Evolutionary conservation across 2,797 vertebrate genomes (phyloP), one percentile per base, ranked within the genome.

Genomic region (Myotis vivesi): DNA sequence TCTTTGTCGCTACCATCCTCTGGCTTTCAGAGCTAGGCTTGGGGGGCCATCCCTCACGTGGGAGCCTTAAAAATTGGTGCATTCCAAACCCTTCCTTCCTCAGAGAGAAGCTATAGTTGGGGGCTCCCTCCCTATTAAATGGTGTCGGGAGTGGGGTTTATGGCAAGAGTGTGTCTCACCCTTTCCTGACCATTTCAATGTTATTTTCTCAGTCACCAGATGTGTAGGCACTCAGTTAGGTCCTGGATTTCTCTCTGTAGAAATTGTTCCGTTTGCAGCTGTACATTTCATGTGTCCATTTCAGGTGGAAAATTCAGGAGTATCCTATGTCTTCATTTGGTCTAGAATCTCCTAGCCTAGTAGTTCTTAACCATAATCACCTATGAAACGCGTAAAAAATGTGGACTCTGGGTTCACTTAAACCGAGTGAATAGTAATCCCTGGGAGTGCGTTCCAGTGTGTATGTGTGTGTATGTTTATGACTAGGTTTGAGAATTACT

Each of bases 331-430:
- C 44, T 76, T 55, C 73, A 80, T 57, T 53, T 89, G 75, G 28
- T 89, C 20, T 30, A 89, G 36, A 57, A 57, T 80, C 38, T 80
- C 51, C 30, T 53, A 51, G 51, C 1, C 22, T 59, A 28, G 41
- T 30, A 71, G n/a, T 59, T 91, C 55, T 46, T 89, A 85, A 92
- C 6, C 33, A 81, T 77, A 91, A 73, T 79, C n/a, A 91, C 25
- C 62, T 41, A 33, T 79, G 36, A 91, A 89, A 82, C 28, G 57
- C 64, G 30, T 49, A 3, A 15, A 51, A 88, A 62, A 51, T 30
- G 72, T 49, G 13, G 44, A 79, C 7, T 88, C 7, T 53, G 20
- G 30, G 30, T 23, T 89, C 16, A 94, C 36, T 46, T 64, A n/a
- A 89, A 55, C 10, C 20, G 33, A 77, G 53, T 57, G n/a, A 94